Base-by-base conservation (phyloP, 2,113 vertebrate genomes). In the Puntigrus tetrazona region DNA sequence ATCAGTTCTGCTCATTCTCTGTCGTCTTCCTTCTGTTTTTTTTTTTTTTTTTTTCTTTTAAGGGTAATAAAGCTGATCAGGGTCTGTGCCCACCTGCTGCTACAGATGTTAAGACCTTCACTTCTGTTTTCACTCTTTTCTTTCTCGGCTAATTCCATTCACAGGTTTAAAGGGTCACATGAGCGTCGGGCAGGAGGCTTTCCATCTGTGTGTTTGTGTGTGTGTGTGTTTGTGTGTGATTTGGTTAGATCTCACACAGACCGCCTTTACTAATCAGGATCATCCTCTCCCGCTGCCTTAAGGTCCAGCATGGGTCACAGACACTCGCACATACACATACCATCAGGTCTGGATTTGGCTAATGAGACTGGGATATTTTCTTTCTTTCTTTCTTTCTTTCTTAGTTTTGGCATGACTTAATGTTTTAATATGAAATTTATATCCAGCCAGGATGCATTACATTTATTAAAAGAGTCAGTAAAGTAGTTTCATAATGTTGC, bases 41-140 rank as follows among this genome's bases (percentile, higher is more conserved):
- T 82, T 86, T 52, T 82, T 18, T 8, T n/a, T 11, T 34, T 78
- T 27, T 82, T 87, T 11, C 2, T 25, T 25, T 70, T 36, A 11
- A 55, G 14, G 34, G 86, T 65, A 47, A 75, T 85, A 82, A 82
- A 82, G 63, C 78, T 47, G 52, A 55, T 63, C 20, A 18, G 80
- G 29, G 67, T 61, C 55, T 83, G 55, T n/a, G 36, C 77, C 84
- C 80, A 85, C 84, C 80, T 83, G 84, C 73, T 83, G 59, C 81
- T 70, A n/a, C 55, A 87, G 78, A 78, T 63, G 83, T 78, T 72
- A 77, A 72, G 83, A 74, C 18, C 52, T 69, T 79, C 76, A 41
- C 75, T 72, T 55, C 16, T 20, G 11, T 11, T 76, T 6, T 52
- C 22, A 16, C 14, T 70, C 29, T 69, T 59, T 41, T 80, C 67